A percentile compares a stretch with the other conserved stretches of the same genome.
Evolutionary conservation across 2,113 vertebrate species (phyloP).

Genomic region (Leptobrachium leishanense): DNA sequence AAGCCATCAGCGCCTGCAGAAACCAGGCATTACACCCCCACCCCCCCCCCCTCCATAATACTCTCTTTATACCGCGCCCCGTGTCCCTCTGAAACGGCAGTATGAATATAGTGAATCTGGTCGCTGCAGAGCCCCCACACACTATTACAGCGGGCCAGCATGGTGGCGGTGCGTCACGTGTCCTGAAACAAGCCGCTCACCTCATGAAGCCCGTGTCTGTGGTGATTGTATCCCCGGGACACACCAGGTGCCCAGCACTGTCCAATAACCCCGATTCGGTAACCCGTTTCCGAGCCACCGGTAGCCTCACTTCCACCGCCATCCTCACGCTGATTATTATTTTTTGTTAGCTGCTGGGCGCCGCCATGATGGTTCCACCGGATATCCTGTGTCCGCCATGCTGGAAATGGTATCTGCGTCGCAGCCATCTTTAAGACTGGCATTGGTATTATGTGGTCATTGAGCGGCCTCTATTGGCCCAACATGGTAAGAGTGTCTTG

Average conservation of each 20-base stretch:
- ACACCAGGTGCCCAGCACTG: conserved; percentile 78
- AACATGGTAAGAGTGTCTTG: background rate
- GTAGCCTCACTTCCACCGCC: conserved; percentile 84
- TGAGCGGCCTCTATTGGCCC: background rate
- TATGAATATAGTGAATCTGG: no score
- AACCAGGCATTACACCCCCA: no score
- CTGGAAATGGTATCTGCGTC: conserved; percentile 36
- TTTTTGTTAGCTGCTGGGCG: background rate
- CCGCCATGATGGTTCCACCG: conserved; percentile 14
- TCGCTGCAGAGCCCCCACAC: no score
- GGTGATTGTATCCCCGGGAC: conserved; percentile 92
- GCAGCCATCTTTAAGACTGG: conserved; percentile 53
- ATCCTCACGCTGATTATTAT: conserved; percentile 63
- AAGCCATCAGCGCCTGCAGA: no score
- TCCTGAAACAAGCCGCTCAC: conserved; percentile 56
- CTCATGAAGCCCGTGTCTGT: conserved; percentile 94
- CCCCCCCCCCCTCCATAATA: no score
- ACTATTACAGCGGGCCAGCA: no score
- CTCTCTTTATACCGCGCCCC: no score
- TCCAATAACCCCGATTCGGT: conserved; percentile 44
- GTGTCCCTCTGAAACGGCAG: no score
- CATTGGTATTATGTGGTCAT: background rate
- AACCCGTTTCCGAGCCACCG: conserved; percentile 60
- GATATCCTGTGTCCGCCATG: conserved; percentile 43
- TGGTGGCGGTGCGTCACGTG: background rate